Evolutionary conservation across 1,140 invertebrate species (phyloP), one percentile per base, ranked within the genome.

Genomic region (Drosophila punjabiensis): DNA sequence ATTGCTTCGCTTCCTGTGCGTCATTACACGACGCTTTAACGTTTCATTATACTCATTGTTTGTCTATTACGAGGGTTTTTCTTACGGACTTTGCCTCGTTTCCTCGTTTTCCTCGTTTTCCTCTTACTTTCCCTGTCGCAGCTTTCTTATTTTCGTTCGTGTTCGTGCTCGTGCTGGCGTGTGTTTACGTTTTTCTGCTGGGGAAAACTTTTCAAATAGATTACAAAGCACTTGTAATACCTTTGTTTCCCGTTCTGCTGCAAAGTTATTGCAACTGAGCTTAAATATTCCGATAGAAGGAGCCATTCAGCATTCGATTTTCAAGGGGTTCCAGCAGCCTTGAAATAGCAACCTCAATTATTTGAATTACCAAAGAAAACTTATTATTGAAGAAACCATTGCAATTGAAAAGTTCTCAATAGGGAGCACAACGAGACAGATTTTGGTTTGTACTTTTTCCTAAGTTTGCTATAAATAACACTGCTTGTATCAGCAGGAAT

Each of bases 221-320:
- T 90, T 89, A 82, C 82, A 85, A 82, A 89, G 85, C 86, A 85
- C 70, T 90, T 89, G 81, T 75, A 68, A 78, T 71, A 90, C 60
- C 85, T 79, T 83, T 63, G n/a, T 52, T 71, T 68, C 24, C 70
- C 45, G 55, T 67, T 76, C 45, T 69, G 60, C 77, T 67, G 55
- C 69, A 76, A 90, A 89, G 85, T 90, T 89, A 89, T 85, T 90
- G 85, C 82, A 85, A 90, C 75, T 85, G 83, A 79, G 67, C 80
- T 79, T 75, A 85, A 88, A 81, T 85, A 84, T 55, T 33, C 20
- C 11, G 55, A 14, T 18, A 33, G 16, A 28, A 5, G 18, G n/a
- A 82, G 20, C 39, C 33, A 71, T 41, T 71, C 67, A 53, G 20
- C 47, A 55, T 41, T 62, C 53, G n/a, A 55, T 41, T 53, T 74